Base-by-base conservation (phyloP, 2,797 vertebrate species). In the Phalloptychus januarius region DNA sequence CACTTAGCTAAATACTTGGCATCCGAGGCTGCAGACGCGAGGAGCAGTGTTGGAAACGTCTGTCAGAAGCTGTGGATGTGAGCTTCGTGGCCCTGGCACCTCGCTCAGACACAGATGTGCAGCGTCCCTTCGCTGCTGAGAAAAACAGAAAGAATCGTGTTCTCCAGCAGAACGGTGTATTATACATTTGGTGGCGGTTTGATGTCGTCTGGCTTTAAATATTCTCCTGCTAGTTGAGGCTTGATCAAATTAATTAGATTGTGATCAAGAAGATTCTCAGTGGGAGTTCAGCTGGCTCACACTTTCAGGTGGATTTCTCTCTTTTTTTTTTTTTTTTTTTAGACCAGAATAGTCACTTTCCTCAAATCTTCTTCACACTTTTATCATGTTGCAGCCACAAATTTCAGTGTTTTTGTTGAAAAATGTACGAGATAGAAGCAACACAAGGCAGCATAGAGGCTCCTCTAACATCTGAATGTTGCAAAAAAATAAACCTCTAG, bases 1-100 rank as follows among this genome's bases (percentile, higher is more conserved):
- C 54, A 80, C 80, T 73, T 74, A 84, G 76, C 56, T 31, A 58
- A 73, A 72, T 69, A 76, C 72, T 86, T 87, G 85, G 87, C 86
- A 85, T 31, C 56, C 3, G 42, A 72, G 58, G 50, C 45, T 45
- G 75, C 36, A 52, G 71, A 79, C 74, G 44, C 63, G 70, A 71
- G 58, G 75, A 84, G 77, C 69, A 18, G 56, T 54, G 80, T 25
- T 71, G 56, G 76, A 83, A 72, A 50, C 50, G 52, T 71, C 76
- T 85, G 79, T 87, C n/a, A 79, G 79, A 83, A 71, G 77, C 58
- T 75, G 73, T 70, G 25, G 71, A 72, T 77, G 0, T 18, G 23
- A 52, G 63, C 65, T 72, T 69, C 33, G 56, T 38, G 44, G 44
- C 73, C 72, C 25, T 28, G 46, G 28, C 54, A 77, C 31, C 45